A percentile compares a stretch with the other conserved stretches of the same genome.
These are phyloP conservation scores for Platysteira castanea DNA, from an alignment of 2,113 vertebrate genomes.

Conservation along the genomic window DNA sequence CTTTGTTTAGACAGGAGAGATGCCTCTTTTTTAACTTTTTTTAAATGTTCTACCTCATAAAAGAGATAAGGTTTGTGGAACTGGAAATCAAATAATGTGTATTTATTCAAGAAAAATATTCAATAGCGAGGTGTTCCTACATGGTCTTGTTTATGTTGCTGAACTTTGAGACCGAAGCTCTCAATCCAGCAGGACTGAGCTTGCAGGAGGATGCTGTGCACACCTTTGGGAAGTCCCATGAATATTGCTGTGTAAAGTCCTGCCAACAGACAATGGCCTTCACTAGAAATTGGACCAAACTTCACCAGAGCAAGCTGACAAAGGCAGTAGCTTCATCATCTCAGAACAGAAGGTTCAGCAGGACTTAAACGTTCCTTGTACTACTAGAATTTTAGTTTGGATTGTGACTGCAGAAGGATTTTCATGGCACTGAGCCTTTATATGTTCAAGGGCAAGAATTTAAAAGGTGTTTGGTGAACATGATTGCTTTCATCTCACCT, in stretches of 20 bases:
- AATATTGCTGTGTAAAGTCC: background rate
- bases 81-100: background rate
- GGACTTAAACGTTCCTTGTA: background rate
- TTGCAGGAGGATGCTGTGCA: background rate
- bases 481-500: background rate
- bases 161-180: background rate
- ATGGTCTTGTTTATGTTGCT: background rate
- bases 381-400: background rate
- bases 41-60: fast-evolving
- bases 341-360: background rate
- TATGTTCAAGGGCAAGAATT: background rate
- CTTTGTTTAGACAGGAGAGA: background rate
- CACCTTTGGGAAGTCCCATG: background rate
- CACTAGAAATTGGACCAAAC: background rate
- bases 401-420: background rate
- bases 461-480: background rate
- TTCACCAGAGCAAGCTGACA: background rate
- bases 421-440: background rate
- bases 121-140: background rate
- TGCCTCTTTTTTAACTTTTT: background rate
- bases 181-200: background rate
- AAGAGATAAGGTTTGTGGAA: background rate
- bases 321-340: background rate
- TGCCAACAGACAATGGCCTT: background rate
- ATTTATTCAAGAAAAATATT: background rate